phyloP scores from a whole-genome alignment of 2,113 vertebrate genomes.

The Gobiocypris rarus region DNA sequence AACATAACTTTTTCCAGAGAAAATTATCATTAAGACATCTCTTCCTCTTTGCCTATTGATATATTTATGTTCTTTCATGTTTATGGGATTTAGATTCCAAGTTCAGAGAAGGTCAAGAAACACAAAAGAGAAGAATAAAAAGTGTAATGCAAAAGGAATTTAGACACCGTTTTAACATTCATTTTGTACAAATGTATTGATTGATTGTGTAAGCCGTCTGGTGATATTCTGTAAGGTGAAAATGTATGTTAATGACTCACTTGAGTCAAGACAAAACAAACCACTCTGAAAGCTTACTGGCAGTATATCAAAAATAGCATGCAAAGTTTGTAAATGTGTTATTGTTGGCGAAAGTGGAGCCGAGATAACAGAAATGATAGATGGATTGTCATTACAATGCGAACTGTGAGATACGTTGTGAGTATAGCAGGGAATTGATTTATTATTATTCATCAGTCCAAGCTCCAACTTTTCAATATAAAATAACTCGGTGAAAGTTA shows the following conservation, averaged over 20 bases:
- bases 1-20: not conserved
- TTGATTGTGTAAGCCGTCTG: not conserved
- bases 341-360: not conserved
- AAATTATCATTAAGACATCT: not conserved
- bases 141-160: not conserved
- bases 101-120: not conserved
- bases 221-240: not conserved
- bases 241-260: constrained; percentile 1
- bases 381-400: not conserved
- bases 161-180: not conserved
- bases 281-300: not conserved
- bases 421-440: not conserved
- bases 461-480: not conserved
- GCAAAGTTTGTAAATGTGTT: constrained; percentile 15
- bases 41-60: not conserved
- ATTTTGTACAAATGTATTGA: not conserved
- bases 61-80: not conserved
- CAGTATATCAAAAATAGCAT: constrained; percentile 5
- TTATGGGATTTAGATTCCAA: constrained; percentile 16
- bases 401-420: not conserved
- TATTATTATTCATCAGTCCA: not conserved
- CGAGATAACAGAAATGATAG: constrained; percentile 3
- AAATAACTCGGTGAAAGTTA: not conserved
- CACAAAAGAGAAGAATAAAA: not conserved
- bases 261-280: constrained; percentile 1